These are phyloP conservation scores for Sabatieria punctata DNA, from an alignment of 2,888 invertebrate species.

Conservation along the genomic window DNA sequence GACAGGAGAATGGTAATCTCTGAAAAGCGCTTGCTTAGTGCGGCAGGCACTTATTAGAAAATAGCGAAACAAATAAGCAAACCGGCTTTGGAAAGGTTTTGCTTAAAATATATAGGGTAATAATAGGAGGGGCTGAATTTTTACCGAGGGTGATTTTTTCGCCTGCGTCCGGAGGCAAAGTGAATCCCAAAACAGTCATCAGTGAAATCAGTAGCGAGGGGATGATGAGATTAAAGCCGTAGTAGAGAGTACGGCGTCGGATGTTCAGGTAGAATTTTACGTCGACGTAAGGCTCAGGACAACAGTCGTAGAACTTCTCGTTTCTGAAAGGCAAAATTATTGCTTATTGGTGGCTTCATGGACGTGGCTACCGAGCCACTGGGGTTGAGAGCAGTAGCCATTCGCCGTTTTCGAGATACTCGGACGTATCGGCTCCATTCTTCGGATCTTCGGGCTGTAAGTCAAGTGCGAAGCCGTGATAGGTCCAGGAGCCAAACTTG, in stretches of 20 bases:
- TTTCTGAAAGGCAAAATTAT: background rate
- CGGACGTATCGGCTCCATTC: conserved; percentile 39
- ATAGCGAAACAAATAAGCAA: too few relatives aligned
- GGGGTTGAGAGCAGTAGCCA: conserved; percentile 64
- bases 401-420: conserved; percentile 97
- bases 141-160: conserved; percentile 90
- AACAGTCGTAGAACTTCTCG: background rate
- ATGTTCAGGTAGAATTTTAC: conserved; percentile 91
- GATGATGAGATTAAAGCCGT: conserved; percentile 97
- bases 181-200: conserved; percentile 94
- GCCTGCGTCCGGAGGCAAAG: conserved; percentile 93
- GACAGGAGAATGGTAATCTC: conserved; percentile 45
- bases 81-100: too few relatives aligned
- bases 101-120: background rate
- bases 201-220: conserved; percentile 96
- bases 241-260: conserved; percentile 86
- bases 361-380: background rate
- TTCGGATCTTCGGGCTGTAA: conserved; percentile 1
- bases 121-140: conserved; percentile 11
- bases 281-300: conserved; percentile 49
- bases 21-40: conserved; percentile 8
- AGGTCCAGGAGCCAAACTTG: conserved; percentile 89
- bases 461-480: conserved; percentile 45
- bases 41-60: too few relatives aligned
- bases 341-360: background rate